Conservation (phyloP, 2,888 invertebrate species). For the Mythimna ferrago region DNA sequence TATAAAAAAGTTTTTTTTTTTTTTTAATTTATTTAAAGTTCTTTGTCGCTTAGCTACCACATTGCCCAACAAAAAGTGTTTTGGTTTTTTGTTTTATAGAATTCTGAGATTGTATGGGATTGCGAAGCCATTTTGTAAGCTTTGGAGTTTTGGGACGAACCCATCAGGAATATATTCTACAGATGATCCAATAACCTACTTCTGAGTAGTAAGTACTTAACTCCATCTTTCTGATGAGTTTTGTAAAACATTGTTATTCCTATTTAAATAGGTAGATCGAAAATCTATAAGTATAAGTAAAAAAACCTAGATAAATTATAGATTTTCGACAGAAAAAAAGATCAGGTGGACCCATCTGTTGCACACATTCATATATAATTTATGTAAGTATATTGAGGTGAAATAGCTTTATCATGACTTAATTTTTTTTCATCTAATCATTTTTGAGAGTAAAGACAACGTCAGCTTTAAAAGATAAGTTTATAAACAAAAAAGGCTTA, state of each 20-base stretch:
- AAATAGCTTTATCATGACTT: too few species aligned
- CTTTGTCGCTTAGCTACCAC: too few species aligned
- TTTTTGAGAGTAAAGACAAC: too few species aligned
- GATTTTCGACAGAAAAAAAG: neutral
- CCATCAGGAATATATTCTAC: neutral
- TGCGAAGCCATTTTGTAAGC: too few species aligned
- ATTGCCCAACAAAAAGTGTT: too few species aligned
- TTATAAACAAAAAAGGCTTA: neutral
- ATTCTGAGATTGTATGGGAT: neutral
- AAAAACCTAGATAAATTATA: too few species aligned
- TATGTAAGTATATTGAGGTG: too few species aligned
- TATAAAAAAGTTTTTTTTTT: neutral
- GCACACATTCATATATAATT: too few species aligned
- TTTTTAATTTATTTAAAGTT: too few species aligned
- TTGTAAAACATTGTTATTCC: neutral
- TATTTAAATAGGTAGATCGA: neutral
- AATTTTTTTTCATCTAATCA: too few species aligned
- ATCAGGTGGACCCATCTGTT: neutral
- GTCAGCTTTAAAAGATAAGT: neutral
- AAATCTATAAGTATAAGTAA: too few species aligned
- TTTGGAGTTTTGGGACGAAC: neutral
- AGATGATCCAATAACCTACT: neutral
- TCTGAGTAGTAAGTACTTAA: neutral
- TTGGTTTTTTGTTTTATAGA: neutral
- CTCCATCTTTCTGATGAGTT: neutral